phyloP scores from a whole-genome alignment of 2,113 vertebrate genomes.

The Caranx ignobilis region DNA sequence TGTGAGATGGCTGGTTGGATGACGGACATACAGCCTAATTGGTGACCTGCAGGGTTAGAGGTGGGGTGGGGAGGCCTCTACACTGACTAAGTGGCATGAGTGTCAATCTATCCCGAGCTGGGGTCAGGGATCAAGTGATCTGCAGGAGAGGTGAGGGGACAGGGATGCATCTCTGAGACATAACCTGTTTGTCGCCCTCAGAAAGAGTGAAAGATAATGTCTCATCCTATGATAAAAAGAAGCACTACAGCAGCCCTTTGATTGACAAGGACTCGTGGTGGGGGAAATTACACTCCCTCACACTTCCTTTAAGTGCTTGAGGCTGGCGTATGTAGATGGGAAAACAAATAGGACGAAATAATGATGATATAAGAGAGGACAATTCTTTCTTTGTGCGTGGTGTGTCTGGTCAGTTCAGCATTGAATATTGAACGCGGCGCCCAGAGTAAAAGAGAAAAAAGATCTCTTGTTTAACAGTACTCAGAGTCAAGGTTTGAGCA shows the following conservation, averaged over 20 bases:
- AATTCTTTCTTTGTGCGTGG: conserved; percentile 34
- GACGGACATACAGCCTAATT: conserved; percentile 81
- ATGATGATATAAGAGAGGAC: conserved; percentile 9
- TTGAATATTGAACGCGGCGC: conserved; percentile 20
- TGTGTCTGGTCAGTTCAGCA: conserved; percentile 37
- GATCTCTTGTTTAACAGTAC: conserved; percentile 57
- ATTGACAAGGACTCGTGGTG: not conserved
- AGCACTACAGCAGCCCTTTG: conserved; percentile 25
- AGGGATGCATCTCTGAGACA: conserved; percentile 67
- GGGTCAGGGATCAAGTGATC: conserved; percentile 81
- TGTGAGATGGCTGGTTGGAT: conserved; percentile 57
- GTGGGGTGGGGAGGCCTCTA: conserved; percentile 73
- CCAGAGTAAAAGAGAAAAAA: conserved; percentile 32
- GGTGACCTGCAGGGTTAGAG: conserved; percentile 74
- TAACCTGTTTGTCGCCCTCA: conserved; percentile 39
- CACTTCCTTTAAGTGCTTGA: not conserved
- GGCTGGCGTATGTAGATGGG: not conserved
- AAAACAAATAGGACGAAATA: conserved; percentile 32
- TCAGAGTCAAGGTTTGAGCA: conserved; percentile 63
- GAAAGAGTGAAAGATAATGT: conserved; percentile 27
- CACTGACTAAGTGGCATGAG: conserved; percentile 65
- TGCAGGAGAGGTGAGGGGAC: conserved; percentile 64
- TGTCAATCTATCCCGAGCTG: conserved; percentile 73
- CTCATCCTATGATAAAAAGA: not conserved
- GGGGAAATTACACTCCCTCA: not conserved